phyloP scores from a whole-genome alignment of 2,113 vertebrate genomes.

The Geococcyx californianus region DNA sequence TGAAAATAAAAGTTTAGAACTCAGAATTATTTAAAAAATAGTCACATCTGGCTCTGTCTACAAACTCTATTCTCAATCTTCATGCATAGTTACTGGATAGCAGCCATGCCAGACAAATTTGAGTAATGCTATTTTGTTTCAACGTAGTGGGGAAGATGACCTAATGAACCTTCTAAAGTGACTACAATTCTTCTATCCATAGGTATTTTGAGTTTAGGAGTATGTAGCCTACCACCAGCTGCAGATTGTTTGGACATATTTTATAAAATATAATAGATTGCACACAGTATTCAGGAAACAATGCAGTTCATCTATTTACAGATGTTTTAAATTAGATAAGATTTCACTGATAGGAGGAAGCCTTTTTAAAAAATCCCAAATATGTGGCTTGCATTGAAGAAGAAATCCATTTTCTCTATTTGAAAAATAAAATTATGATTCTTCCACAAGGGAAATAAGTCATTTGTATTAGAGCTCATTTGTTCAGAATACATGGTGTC shows the following conservation, averaged over 20 bases:
- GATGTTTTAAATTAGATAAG: background rate
- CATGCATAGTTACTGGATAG: background rate
- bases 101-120: background rate
- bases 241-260: too few species aligned
- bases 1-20: background rate
- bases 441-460: background rate
- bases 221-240: too few species aligned
- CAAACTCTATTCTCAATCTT: background rate
- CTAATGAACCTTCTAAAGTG: background rate
- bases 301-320: background rate
- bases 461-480: conserved; percentile 22
- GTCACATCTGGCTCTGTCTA: background rate
- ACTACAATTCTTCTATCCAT: background rate
- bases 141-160: background rate
- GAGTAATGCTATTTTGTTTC: background rate
- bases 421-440: background rate
- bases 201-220: background rate
- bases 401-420: background rate
- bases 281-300: background rate
- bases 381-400: background rate
- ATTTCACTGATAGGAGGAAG: background rate
- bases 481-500: background rate
- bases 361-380: background rate
- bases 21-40: background rate
- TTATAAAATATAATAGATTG: background rate